A percentile compares a stretch with the other conserved stretches of the same genome.
Evolutionary conservation across 64 coral and sea anemone genomes (phyloP).

Genomic region (Dendronephthya gigantea): DNA sequence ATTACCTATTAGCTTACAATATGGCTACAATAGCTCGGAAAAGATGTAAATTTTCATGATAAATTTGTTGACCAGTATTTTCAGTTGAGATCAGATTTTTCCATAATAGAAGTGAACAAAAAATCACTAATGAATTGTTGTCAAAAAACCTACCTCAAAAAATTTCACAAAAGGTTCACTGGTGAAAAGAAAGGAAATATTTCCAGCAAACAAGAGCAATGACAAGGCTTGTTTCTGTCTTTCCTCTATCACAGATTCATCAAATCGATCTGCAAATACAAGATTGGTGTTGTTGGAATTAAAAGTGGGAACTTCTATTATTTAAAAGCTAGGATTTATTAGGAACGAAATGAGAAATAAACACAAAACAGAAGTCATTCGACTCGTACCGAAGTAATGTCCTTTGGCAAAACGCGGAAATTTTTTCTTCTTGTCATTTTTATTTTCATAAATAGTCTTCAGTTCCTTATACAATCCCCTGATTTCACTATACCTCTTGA

Average conservation of each 20-base stretch:
- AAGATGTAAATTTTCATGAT: no score
- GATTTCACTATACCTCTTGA: slow-evolving; percentile 81
- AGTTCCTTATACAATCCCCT: slow-evolving; percentile 73
- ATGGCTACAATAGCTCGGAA: no score
- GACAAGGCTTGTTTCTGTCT: slow-evolving; percentile 52
- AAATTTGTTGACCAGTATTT: no score
- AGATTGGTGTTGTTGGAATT: no score
- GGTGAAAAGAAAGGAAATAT: slow-evolving; percentile 52
- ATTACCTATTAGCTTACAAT: no score
- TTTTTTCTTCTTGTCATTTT: slow-evolving; percentile 33
- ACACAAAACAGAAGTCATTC: no score
- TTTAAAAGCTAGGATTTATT: not conserved
- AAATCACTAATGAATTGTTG: not conserved
- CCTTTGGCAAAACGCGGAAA: slow-evolving; percentile 80
- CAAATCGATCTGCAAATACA: slow-evolving; percentile 65
- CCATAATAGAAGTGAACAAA: not conserved
- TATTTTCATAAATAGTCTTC: slow-evolving; percentile 42
- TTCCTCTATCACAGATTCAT: slow-evolving; percentile 84
- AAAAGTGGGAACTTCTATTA: no score
- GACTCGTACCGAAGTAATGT: slow-evolving; percentile 77
- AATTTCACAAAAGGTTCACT: slow-evolving; percentile 69
- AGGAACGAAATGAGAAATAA: no score
- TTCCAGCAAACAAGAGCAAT: slow-evolving; percentile 73
- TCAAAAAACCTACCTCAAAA: slow-evolving; percentile 55
- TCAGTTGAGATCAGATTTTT: not conserved